phyloP scores from a whole-genome alignment of 1,140 invertebrate species.

The Zaprionus gabonicus region DNA sequence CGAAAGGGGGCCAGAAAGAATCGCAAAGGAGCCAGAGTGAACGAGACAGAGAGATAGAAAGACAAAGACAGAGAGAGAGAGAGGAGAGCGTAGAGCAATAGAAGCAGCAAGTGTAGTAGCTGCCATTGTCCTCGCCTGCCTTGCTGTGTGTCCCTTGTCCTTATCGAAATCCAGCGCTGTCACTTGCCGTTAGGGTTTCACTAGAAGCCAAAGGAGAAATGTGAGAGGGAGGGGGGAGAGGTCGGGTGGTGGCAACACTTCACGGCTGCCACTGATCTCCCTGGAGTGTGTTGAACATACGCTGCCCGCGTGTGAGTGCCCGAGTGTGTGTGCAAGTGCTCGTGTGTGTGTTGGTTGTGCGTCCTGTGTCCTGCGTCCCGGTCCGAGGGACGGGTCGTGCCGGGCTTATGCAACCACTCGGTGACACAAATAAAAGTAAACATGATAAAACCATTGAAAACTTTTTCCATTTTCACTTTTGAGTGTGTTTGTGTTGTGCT shows the following conservation, averaged over 20 bases:
- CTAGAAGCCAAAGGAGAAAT: neutral
- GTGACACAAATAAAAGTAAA: slow-evolving; percentile 83
- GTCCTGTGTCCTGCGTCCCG: slow-evolving; percentile 18
- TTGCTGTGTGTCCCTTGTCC: slow-evolving; percentile 43
- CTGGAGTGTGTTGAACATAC: slow-evolving; percentile 79
- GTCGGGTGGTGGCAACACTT: slow-evolving; percentile 46
- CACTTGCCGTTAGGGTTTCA: slow-evolving; percentile 31
- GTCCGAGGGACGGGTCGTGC: slow-evolving; percentile 36
- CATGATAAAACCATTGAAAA: slow-evolving; percentile 82
- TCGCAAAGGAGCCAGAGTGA: neutral
- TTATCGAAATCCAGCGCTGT: slow-evolving; percentile 52
- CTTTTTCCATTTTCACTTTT: slow-evolving; percentile 83
- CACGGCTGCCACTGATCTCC: slow-evolving; percentile 77
- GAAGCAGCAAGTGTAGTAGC: slow-evolving; percentile 25
- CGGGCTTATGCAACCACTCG: slow-evolving; percentile 79
- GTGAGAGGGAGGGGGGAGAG: neutral
- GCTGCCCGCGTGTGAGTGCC: slow-evolving; percentile 30
- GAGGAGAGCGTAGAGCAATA: neutral
- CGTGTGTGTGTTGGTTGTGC: slow-evolving; percentile 2
- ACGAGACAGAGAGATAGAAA: neutral
- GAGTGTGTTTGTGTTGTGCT: slow-evolving; percentile 79
- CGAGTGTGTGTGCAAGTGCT: neutral
- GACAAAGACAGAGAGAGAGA: neutral
- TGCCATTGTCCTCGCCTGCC: slow-evolving; percentile 37
- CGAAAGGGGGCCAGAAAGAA: slow-evolving; percentile 9